These are phyloP conservation scores for Folsomia candida DNA, from an alignment of 2,888 invertebrate genomes.

Conservation along the genomic window DNA sequence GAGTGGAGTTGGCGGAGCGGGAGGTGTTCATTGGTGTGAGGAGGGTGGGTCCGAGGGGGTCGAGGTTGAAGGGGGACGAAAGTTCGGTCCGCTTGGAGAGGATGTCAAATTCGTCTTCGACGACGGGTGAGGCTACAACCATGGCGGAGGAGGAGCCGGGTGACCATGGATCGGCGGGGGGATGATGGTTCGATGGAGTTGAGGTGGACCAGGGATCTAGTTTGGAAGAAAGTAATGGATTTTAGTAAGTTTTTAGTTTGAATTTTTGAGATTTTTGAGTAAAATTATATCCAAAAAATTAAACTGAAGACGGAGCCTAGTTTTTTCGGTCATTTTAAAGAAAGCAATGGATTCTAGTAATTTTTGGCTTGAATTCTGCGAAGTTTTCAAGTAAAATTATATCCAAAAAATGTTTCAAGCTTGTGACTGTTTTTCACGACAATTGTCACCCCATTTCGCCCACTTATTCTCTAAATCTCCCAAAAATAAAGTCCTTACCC, in stretches of 20 bases:
- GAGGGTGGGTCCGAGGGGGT: constrained; percentile 41
- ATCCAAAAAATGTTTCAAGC: too few relatives aligned
- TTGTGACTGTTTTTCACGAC: too few relatives aligned
- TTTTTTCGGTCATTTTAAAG: too few relatives aligned
- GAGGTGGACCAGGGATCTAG: neutral
- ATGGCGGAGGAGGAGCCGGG: constrained; percentile 54
- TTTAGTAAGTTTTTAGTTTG: constrained; percentile 8
- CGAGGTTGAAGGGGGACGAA: constrained; percentile 40
- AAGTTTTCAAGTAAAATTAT: too few relatives aligned
- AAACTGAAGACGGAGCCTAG: too few relatives aligned
- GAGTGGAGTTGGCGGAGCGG: constrained; percentile 40
- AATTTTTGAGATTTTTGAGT: neutral
- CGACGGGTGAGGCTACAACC: constrained; percentile 57
- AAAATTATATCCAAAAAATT: too few relatives aligned
- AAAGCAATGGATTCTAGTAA: too few relatives aligned
- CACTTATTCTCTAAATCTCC: too few relatives aligned
- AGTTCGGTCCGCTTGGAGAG: constrained; percentile 68
- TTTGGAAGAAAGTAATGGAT: constrained; percentile 12
- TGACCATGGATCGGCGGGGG: constrained; percentile 64
- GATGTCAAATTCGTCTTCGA: constrained; percentile 80
- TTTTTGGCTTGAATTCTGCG: too few relatives aligned
- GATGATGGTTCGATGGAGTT: constrained; percentile 18
- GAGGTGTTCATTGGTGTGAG: constrained; percentile 41
- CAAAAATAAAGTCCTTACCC: too few relatives aligned
- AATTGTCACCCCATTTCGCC: too few relatives aligned